Base-by-base conservation (phyloP, 2,113 vertebrate genomes). In the Nicator chloris region DNA sequence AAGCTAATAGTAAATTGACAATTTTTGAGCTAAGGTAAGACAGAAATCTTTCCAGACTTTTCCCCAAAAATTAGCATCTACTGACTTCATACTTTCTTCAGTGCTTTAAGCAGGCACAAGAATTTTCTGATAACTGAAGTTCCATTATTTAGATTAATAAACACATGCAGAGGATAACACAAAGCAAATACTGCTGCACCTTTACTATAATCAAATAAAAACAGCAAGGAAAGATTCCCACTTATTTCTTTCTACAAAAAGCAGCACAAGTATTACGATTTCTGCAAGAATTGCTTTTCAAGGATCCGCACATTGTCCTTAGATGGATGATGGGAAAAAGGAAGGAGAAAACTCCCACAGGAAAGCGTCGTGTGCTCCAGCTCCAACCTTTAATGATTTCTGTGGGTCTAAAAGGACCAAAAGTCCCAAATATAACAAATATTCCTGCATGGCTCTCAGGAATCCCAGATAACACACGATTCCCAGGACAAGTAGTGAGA, bases 51-150 rank as follows among this genome's bases (percentile, higher is more conserved):
- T 56, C 26, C 61, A 77, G 47, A 90, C 30, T 51, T 81, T 33
- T 39, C 37, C 44, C 35, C 20, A 13, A 73, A 80, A 95, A 90
- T 94, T 66, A 91, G 33, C 82, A 83, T 86, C 85, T 88, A 86
- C 79, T 60, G 80, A 92, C 47, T 88, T 82, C 71, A 88, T 42
- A 83, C 75, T 69, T 96, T 89, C 53, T 66, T 94, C 64, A 63
- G 49, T 2, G 11, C 44, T 93, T 92, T 83, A 90, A 77, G 79
- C 82, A 94, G 76, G 60, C 87, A 78, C 45, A 81, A 72, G 80
- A 96, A 96, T 96, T 92, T 95, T 93, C 93, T 94, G 93, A 94
- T 93, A 95, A 97, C 88, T 90, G 72, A 95, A 95, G 76, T 95
- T 95, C 80, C 49, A 88, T 95, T 96, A 93, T 88, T 94, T 94